A percentile compares a stretch with the other conserved stretches of the same genome.
phyloP scores from a whole-genome alignment of 2,113 vertebrate species.

The Pollachius pollachius region DNA sequence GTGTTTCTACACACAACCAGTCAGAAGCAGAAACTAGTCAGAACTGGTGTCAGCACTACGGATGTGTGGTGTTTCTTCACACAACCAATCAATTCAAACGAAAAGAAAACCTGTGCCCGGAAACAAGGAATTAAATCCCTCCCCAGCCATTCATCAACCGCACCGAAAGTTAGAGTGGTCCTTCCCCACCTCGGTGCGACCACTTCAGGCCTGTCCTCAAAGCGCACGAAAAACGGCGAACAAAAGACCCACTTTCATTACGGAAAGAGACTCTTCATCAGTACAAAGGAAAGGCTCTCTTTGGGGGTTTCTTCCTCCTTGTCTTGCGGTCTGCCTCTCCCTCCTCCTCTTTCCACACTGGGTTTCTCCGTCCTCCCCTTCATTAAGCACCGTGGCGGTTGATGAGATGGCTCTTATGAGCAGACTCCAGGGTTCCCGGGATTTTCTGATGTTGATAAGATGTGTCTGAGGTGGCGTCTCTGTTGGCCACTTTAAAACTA shows the following conservation, averaged over 20 bases:
- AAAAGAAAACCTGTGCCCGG: too few relatives aligned
- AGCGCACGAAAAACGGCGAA: constrained; percentile 20
- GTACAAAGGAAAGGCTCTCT: neutral
- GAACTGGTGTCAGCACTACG: too few relatives aligned
- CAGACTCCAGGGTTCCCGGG: constrained; percentile 8
- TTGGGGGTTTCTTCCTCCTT: constrained; percentile 3
- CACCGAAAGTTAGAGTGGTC: constrained; percentile 46
- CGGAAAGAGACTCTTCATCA: constrained; percentile 42
- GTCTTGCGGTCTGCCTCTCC: constrained; percentile 3
- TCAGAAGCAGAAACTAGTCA: too few relatives aligned
- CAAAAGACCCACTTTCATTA: constrained; percentile 49
- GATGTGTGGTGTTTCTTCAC: too few relatives aligned
- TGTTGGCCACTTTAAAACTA: neutral
- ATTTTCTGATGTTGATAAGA: constrained; percentile 22
- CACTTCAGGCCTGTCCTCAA: constrained; percentile 12
- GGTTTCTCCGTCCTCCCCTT: constrained; percentile 11
- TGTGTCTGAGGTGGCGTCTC: constrained; percentile 22
- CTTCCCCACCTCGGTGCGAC: neutral
- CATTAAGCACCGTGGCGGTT: constrained; percentile 23
- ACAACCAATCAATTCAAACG: constrained; percentile 51
- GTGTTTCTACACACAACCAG: too few relatives aligned
- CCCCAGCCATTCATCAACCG: neutral
- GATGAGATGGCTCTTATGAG: constrained; percentile 41
- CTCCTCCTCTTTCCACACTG: neutral
- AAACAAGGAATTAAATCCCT: too few relatives aligned